Evolutionary conservation across 2,797 vertebrate species (phyloP), one percentile per base, ranked within the genome.

Genomic region (Glyptemys insculpta): DNA sequence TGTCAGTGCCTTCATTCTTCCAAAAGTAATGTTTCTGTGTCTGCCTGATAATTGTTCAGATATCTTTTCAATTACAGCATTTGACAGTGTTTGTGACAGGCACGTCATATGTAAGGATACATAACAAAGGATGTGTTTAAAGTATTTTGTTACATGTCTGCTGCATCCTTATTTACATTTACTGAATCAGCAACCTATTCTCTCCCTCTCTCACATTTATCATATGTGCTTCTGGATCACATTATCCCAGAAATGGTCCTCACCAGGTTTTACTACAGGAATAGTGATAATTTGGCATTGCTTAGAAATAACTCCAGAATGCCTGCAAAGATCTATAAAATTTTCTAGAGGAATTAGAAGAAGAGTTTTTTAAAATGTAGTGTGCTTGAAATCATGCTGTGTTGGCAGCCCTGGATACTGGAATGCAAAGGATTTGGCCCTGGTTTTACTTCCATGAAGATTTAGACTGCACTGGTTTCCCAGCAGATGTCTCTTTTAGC

Each of bases 71-170:
- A 18, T 76, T 82, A 85, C 74, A 87, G 49, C 41, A 62, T 87
- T 90, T 89, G 15, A 83, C 76, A 16, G 80, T 86, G 6, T 56
- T 96, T 91, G 72, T 92, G 86, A 93, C 78, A 50, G 78, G 37
- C 7, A 25, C 59, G 52, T 72, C 37, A 2, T 80, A 1, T 4
- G 0, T 2, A 9, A 86, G 76, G 41, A 14, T 41, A 29, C 86
- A 56, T 87, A 91, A 62, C 18, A 47, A 41, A 57, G 25, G 25
- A 29, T 52, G 49, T 44, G 8, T 52, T 89, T 92, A 19, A 59
- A 93, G 59, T 59, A 0, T 0, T 89, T 83, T 37, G 4, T n/a
- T 89, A 2, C 5, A 2, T 49, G 84, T 78, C 82, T 88, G 6
- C 41, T 25, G 4, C 65, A 21, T 11, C 1, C 1, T 5, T 76